phyloP scores from a whole-genome alignment of 1,140 invertebrate genomes.

The Drosophila melanogaster region Release_6_plus_ISO1_MT NT_033779.5:13193501-13194000 shows the following conservation, averaged over 20 bases:
- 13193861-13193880: constrained; percentile 90
- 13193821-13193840: constrained; percentile 96
- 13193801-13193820: constrained; percentile 99
- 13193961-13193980: constrained; percentile 97
- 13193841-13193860: constrained; percentile 94
- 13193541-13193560: constrained; percentile 98
- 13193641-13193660: not conserved
- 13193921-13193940: constrained; percentile 95
- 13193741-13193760: constrained; percentile 94
- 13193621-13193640: constrained; percentile 80
- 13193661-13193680: constrained; percentile 93
- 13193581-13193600: constrained; percentile 96
- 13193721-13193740: constrained; percentile 97
- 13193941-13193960: constrained; percentile 99
- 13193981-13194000: constrained; percentile 96
- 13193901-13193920: constrained; percentile 94
- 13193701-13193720: constrained; percentile 97
- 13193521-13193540: constrained; percentile 99
- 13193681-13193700: constrained; percentile 97
- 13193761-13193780: constrained; percentile 95
- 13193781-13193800: constrained; percentile 98
- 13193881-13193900: constrained; percentile 97
- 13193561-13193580: constrained; percentile 94
- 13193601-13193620: constrained; percentile 98
- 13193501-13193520: constrained; percentile 98